Percentiles rank a stretch among this genome's conserved stretches.
These are phyloP conservation scores for Phoebastria nigripes DNA, from an alignment of 2,797 vertebrate genomes.

Conservation along the genomic window DNA sequence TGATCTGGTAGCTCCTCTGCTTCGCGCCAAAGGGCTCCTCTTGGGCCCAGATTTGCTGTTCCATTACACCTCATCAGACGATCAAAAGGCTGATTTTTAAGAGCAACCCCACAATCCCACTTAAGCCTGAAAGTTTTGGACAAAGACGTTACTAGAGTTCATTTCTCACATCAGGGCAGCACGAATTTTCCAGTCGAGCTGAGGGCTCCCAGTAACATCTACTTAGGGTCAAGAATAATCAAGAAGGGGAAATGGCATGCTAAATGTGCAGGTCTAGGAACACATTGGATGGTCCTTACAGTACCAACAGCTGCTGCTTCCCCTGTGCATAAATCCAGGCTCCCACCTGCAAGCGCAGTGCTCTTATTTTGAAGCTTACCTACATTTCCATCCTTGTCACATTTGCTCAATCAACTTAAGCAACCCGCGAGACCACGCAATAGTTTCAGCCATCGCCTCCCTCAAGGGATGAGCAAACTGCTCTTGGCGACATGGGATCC, in stretches of 20 bases:
- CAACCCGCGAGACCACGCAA: rapidly evolving
- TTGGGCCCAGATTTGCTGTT: neutral
- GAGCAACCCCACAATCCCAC: neutral
- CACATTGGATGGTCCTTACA: rapidly evolving
- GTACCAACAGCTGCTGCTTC: neutral
- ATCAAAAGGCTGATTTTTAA: neutral
- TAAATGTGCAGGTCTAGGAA: neutral
- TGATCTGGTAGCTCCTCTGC: neutral
- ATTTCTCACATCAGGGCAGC: neutral
- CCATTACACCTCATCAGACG: rapidly evolving
- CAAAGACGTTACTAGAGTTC: neutral
- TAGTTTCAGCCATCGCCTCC: neutral
- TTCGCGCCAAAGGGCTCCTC: neutral
- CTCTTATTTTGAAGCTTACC: neutral
- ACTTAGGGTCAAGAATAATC: neutral
- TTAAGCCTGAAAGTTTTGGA: neutral
- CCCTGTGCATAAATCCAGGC: rapidly evolving
- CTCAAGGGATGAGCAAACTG: neutral
- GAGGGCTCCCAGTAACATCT: neutral
- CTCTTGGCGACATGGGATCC: neutral
- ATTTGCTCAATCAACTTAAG: neutral
- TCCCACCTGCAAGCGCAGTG: neutral
- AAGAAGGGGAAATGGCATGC: neutral
- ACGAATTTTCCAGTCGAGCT: rapidly evolving
- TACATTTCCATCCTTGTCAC: neutral